Evolutionary conservation across 2,113 vertebrate species (phyloP), one percentile per base, ranked within the genome.

Genomic region (Rhizomys pruinosus): DNA sequence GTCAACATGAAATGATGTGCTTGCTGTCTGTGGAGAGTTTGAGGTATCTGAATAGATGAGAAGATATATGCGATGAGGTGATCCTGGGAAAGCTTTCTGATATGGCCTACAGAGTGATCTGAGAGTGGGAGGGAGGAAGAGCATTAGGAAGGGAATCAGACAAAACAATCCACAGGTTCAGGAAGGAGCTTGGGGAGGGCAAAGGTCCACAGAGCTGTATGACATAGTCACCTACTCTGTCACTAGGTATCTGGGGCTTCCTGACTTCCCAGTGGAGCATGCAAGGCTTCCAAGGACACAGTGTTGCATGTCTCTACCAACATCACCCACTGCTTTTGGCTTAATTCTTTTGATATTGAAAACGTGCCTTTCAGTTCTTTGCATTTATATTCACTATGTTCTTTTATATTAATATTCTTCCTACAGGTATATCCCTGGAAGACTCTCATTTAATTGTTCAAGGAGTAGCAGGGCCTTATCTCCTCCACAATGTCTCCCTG

Each of bases 311-410:
- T 32, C 9, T 47, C 20, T 27, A 17, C n/a, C 7, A 16, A 11
- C 0, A 10, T 44, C 34, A 3, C 3, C 27, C 32, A 10, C 11
- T 2, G 4, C 7, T 7, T 59, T 64, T 29, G 25, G 7, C n/a
- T 11, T 59, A 52, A 27, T 12, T 64, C 16, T 63, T 59, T 69
- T 42, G 27, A 7, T 15, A 25, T 42, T n/a, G 42, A 2, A 59
- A 32, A 55, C 23, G 55, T 64, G 34, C 76, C 5, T 94, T 80
- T 55, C 19, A 17, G n/a, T 12, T 25, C 19, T 85, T n/a, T 63
- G 52, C 61, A 23, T 90, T 44, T 72, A 34, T 81, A 27, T 57
- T 73, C 15, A 44, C 4, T 22, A 23, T 44, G 0, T 39, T 79
- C 69, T 79, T 42, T 55, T 27, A 74, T 19, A 34, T 4, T 7